Percentiles rank a stretch among this genome's conserved stretches.
Conservation (phyloP, 2,113 vertebrate genomes). For the Sinocyclocheilus maitianheensis region DNA sequence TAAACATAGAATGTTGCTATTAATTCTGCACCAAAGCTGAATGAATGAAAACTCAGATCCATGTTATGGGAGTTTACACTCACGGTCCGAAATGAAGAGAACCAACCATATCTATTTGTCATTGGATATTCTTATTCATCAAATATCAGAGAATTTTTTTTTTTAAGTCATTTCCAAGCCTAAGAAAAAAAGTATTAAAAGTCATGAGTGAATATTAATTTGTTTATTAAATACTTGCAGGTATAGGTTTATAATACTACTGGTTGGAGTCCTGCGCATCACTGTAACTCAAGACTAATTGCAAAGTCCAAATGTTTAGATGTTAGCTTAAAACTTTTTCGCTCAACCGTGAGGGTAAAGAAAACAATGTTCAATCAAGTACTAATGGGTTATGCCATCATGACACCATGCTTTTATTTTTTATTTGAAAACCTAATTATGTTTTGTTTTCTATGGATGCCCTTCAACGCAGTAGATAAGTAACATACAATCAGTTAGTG, state of each 20-base stretch:
- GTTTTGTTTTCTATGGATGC: constrained; percentile 25
- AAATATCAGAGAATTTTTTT: not conserved
- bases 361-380: constrained; percentile 2
- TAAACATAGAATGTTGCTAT: constrained; percentile 5
- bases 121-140: not conserved
- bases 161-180: not conserved
- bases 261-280: not conserved
- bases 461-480: constrained; percentile 34
- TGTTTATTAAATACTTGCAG: not conserved
- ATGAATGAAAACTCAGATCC: not conserved
- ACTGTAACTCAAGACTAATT: not conserved
- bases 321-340: not conserved
- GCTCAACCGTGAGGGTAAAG: not conserved
- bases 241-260: not conserved
- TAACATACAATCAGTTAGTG: constrained; percentile 32
- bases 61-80: constrained; percentile 4
- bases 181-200: not conserved
- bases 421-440: constrained; percentile 37
- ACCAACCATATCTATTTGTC: not conserved
- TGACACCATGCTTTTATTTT: not conserved
- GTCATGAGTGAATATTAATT: not conserved
- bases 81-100: not conserved
- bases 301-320: constrained; percentile 30
- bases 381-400: not conserved
- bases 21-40: not conserved